Evolutionary conservation across 1,140 invertebrate genomes (phyloP), one percentile per base, ranked within the genome.

Genomic region (Philopotamus ludificatus): DNA sequence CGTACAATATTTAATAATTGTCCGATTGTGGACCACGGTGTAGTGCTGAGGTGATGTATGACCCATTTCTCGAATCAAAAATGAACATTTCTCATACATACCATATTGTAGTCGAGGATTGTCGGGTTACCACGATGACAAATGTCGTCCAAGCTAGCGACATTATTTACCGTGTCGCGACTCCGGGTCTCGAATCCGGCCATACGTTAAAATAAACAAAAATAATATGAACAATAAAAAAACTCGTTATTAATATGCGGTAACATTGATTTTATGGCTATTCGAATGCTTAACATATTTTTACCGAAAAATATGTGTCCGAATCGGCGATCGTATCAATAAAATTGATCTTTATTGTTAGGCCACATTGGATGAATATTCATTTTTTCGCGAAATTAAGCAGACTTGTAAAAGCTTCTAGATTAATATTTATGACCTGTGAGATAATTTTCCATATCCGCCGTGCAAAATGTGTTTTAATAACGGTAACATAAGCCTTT

Each of bases 81-180:
- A 12, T 25, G 57, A 60, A 26, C 44, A 60, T 60, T 16, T 60
- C 41, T 60, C 57, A 60, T 60, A 60, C 57, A 60, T 60, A 60
- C 57, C 57, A 60, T 34, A 60, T 60, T 60, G 57, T 60, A 28
- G 42, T 47, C 55, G 55, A 58, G 45, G 16, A 58, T 15, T 55
- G 28, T 58, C 57, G 57, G 44, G 21, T 47, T 60, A 49, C 22
- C 42, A 23, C 42, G 57, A 60, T 60, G 57, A 60, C 57, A 60
- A 60, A 60, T 60, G 57, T 60, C 57, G 57, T 21, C 57, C 57
- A 60, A 47, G 20, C 57, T 34, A 39, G 57, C 42, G 57, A 60
- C 57, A 60, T 60, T 60, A 60, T 60, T 60, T 60, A 60, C 57
- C 15, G 57, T 60, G 57, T 60, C 57, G 57, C 41, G 23, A 42